Base-by-base conservation (phyloP, 2,888 invertebrate species). In the Macaria liturata region DNA sequence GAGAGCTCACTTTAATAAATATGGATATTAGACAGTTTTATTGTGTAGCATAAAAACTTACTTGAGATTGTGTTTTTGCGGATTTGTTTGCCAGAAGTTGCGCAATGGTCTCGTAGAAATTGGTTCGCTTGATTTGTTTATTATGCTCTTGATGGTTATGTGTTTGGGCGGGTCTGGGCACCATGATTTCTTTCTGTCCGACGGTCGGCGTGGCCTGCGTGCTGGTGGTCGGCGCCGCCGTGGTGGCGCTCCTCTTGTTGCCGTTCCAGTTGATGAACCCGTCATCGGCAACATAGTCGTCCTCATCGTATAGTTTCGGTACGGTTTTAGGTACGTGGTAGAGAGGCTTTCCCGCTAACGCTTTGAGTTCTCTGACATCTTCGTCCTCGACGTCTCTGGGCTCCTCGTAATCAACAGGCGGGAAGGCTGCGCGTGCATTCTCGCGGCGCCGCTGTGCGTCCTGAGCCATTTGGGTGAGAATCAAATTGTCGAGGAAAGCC, bases 401-500 rank as follows among this genome's bases (percentile, higher is more conserved):
- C 48, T 88, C 84, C 52, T 88, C 86, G 65, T 88, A 87, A 70
- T 88, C 86, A 68, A 80, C 75, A 71, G 83, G 80, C 65, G 88
- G 76, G 72, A 91, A 84, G 62, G 88, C 83, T 54, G 89, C 89
- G 61, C 91, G 85, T 61, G 89, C 81, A 72, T 88, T 91, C 64
- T 91, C 88, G 31, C 91, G 86, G 6, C 92, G 89, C 60, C 87
- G 81, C 66, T 89, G 85, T 60, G 93, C 93, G 70, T 94, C 93
- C 75, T 93, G 93, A 72, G 93, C 94, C 93, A 94, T 94, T 79
- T 95, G 94, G 1, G 94, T 93, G 64, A 94, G 89, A 68, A 94
- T 94, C 62, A 95, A 84, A 75, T 95, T 95, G 72, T 94, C 94
- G 55, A 95, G 86, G 78, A 95, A 95, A 49, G 94, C 94, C 54